Base-by-base conservation (phyloP, 2,113 vertebrate species). In the Sander lucioperca region DNA sequence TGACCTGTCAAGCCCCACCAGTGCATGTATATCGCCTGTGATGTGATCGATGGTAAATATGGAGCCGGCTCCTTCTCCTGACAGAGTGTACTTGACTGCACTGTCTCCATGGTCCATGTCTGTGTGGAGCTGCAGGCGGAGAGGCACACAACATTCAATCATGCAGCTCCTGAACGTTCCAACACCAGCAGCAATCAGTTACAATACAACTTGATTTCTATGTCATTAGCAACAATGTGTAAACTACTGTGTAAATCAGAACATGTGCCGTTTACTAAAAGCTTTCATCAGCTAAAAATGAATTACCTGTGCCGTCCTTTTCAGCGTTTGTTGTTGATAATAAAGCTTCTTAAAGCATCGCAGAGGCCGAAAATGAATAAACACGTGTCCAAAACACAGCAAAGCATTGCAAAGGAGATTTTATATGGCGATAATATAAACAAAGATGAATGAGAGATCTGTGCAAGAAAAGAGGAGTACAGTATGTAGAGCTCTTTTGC, bases 41-140 rank as follows among this genome's bases (percentile, higher is more conserved):
- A 95, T 97, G 76, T 97, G 96, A 89, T 99, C 97, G 61, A 99
- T 97, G 83, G 97, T 97, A 84, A 99, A 99, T 70, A 99, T 96
- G 0, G 97, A 96, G 57, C 97, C 98, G 1, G 96, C 97, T 83
- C 98, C 98, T 79, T 99, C 97, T 92, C 98, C 97, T 13, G 96
- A 96, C 74, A 99, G 96, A 2, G 96, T 98, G 15, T 99, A 99
- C 89, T 96, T 98, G 74, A 98, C 97, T 67, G 92, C 94, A 45
- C 94, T 96, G 68, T 97, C 95, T 87, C 97, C 97, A 21, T 96
- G 96, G 94, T 99, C 98, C 96, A 97, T 92, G 93, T 99, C 97
- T 63, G 97, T 96, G 92, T 99, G 98, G 66, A 99, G 96, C 98
- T 99, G 92, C 45, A 45, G 58, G 4, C 58, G 25, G 25, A 48